Evolutionary conservation across 2,888 invertebrate genomes (phyloP).

Genomic region (Callosobruchus maculatus): DNA sequence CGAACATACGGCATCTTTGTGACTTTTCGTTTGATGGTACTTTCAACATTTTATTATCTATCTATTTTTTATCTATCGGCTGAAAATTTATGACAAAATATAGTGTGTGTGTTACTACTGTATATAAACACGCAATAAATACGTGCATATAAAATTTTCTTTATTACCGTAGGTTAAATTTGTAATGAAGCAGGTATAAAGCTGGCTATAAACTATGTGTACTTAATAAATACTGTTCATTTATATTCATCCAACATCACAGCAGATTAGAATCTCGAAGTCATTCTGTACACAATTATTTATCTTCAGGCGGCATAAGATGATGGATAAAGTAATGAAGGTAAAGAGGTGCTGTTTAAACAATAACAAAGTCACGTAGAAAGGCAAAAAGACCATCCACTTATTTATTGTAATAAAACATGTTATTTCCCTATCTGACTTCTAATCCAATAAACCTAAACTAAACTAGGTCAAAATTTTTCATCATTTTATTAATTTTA

Average conservation of each 20-base stretch:
- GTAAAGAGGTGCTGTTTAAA: neutral
- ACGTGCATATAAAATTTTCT: neutral
- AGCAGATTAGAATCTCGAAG: neutral
- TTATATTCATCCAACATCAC: neutral
- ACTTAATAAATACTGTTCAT: neutral
- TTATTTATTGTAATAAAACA: too few relatives aligned
- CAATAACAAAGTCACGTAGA: neutral
- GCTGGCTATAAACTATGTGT: neutral
- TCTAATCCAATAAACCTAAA: too few relatives aligned
- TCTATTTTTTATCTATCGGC: neutral
- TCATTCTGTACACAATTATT: neutral
- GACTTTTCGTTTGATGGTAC: too few relatives aligned
- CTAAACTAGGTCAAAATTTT: too few relatives aligned
- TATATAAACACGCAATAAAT: neutral
- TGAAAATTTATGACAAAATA: neutral
- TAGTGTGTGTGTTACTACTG: neutral
- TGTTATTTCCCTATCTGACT: too few relatives aligned
- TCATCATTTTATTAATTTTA: too few relatives aligned
- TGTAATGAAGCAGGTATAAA: neutral
- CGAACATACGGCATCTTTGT: too few relatives aligned
- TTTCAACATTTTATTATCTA: too few relatives aligned
- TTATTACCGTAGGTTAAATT: neutral
- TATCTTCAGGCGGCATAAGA: neutral
- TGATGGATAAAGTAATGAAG: neutral
- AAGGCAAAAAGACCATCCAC: neutral